Conservation (phyloP, 37 sponge, comb jelly and placozoan genomes). For the Diacarnus erythraeanus region DNA sequence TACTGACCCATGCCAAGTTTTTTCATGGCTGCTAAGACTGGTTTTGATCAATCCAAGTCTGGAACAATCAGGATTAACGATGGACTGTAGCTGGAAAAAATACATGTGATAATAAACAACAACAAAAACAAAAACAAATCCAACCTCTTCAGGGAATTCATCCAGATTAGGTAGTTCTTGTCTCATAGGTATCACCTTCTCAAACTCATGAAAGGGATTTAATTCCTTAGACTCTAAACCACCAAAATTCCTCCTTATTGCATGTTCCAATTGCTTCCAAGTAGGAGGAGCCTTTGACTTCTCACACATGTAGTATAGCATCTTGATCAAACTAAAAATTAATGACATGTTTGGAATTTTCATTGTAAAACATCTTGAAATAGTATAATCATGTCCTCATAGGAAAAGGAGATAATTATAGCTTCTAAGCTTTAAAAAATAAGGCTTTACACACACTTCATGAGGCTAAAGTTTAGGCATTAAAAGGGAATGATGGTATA, state of each 20-base stretch:
- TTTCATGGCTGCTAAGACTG: slow-evolving; percentile 65
- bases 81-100: slow-evolving; percentile 26
- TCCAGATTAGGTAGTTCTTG: slow-evolving; percentile 18
- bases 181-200: not conserved
- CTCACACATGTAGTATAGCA: slow-evolving; percentile 83
- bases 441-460: too few species aligned
- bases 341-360: too few species aligned
- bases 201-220: slow-evolving; percentile 47
- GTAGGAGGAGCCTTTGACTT: slow-evolving; percentile 37
- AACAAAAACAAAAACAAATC: not conserved
- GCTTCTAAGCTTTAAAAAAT: too few species aligned
- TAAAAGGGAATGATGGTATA: too few species aligned
- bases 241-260: slow-evolving; percentile 86
- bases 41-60: slow-evolving; percentile 73
- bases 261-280: slow-evolving; percentile 69
- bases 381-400: too few species aligned
- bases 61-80: slow-evolving; percentile 66
- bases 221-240: slow-evolving; percentile 52
- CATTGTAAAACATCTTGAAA: too few species aligned
- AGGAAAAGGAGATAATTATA: not conserved
- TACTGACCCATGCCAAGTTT: slow-evolving; percentile 71
- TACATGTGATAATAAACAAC: not conserved
- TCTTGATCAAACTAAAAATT: slow-evolving; percentile 84
- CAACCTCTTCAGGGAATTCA: slow-evolving; percentile 12
- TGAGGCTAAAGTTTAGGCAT: too few species aligned